Evolutionary conservation across 2,888 invertebrate species (phyloP), one percentile per base, ranked within the genome.

Genomic region (Mesorhabditis spiculigera): DNA sequence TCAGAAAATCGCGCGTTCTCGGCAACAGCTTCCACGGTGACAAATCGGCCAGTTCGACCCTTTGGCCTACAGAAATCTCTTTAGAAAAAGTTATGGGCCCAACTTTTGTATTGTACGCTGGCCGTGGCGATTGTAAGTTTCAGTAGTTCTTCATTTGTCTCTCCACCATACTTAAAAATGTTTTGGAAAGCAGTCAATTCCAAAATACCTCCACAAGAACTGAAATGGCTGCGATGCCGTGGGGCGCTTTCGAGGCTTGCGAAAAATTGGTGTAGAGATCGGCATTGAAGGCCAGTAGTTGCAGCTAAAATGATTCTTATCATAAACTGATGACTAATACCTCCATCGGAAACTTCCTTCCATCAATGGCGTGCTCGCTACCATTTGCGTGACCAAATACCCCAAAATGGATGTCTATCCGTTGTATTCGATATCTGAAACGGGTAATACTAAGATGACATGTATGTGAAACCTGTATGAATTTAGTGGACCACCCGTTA

Each of bases 251-350:
- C 82, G 93, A 89, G 77, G 96, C 95, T 88, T 94, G 93, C 71
- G 94, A 92, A 89, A 94, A 93, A 90, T 95, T 96, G 86, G 91
- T 91, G 89, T 96, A 96, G 80, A 96, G 90, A 89, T 96, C 94
- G 72, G 94, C 93, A 89, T 97, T 97, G 90, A 93, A 96, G 84
- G 95, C 95, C 88, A 94, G 93, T 89, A 96, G 92, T 90, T 96
- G 96, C 86, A 96, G 92, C 95, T 96, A 91, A 78, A 91, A 90
- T 75, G 45, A 16, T 50, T 41, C 13, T 16, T 5, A 66, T 68
- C 16, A 41, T 3, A 13, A 6, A 67, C 16, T 64, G 28, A 5
- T 13, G n/a, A 16, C 4, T 5, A 90, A 90, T 88, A 96, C 96
- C 92, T 97, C 97, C 74, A 95, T 95, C 13, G 96, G 96, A 88